Percentiles rank a stretch among this genome's conserved stretches.
Evolutionary conservation across 2,797 vertebrate species (phyloP).

Genomic region (Catamblyrhynchus diadema): DNA sequence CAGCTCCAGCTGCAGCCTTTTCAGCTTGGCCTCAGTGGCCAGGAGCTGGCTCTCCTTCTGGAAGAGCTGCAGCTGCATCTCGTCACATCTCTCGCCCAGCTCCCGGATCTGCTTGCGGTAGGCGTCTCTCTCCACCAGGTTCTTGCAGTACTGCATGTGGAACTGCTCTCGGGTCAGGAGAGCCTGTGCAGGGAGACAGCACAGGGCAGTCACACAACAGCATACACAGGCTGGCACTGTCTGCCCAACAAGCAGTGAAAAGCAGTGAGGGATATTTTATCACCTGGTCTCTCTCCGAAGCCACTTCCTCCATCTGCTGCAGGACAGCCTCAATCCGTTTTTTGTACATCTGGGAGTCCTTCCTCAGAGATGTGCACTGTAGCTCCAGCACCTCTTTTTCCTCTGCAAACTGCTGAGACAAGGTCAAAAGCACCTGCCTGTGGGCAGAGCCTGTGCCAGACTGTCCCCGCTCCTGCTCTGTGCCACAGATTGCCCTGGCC

Average conservation of each 20-base stretch:
- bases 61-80: conserved; percentile 86
- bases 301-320: conserved; percentile 89
- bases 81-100: conserved; percentile 81
- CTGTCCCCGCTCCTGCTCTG: neutral
- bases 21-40: conserved; percentile 78
- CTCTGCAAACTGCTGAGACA: conserved; percentile 74
- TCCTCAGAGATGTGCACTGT: conserved; percentile 79
- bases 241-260: neutral
- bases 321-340: conserved; percentile 84
- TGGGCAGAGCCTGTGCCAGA: neutral
- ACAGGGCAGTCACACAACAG: neutral
- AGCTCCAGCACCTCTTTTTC: conserved; percentile 85
- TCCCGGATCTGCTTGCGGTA: conserved; percentile 86
- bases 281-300: conserved; percentile 88
- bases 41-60: conserved; percentile 83
- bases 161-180: conserved; percentile 77
- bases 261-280: neutral
- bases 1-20: conserved; percentile 64
- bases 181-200: conserved; percentile 62
- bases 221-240: neutral
- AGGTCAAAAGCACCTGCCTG: neutral
- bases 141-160: conserved; percentile 79
- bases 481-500: neutral
- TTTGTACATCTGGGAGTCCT: conserved; percentile 86
- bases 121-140: conserved; percentile 84